These are phyloP conservation scores for Caranx ignobilis DNA, from an alignment of 2,113 vertebrate species.

Conservation along the genomic window DNA sequence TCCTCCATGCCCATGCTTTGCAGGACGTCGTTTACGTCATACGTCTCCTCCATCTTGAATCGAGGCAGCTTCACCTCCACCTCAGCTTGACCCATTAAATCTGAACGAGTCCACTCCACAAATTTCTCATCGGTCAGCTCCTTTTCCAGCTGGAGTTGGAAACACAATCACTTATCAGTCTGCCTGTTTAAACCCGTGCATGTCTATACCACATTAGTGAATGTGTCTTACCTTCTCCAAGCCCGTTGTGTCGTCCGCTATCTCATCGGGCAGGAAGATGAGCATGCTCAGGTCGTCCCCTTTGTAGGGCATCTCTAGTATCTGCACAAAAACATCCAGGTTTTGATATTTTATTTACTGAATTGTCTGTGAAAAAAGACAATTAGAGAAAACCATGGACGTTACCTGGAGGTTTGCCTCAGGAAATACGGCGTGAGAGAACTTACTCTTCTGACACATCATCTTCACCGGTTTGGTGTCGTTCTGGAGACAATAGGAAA, in stretches of 20 bases:
- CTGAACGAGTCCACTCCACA: constrained; percentile 83
- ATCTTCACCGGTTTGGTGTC: constrained; percentile 90
- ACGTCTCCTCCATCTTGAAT: constrained; percentile 87
- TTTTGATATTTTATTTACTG: background rate
- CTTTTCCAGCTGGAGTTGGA: constrained; percentile 82
- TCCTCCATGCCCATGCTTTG: constrained; percentile 87
- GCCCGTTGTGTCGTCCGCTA: constrained; percentile 88
- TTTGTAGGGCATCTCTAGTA: constrained; percentile 92
- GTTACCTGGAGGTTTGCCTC: constrained; percentile 80
- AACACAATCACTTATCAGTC: background rate
- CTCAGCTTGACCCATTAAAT: constrained; percentile 78
- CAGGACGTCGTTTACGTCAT: constrained; percentile 83
- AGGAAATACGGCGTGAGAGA: constrained; percentile 87
- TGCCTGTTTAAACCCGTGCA: background rate
- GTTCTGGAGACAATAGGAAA: constrained; percentile 76
- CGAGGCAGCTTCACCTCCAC: constrained; percentile 86
- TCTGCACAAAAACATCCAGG: constrained; percentile 43
- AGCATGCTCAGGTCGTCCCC: constrained; percentile 94
- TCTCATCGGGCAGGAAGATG: constrained; percentile 89
- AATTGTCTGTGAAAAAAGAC: background rate
- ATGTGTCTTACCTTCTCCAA: constrained; percentile 88
- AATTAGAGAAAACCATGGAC: background rate
- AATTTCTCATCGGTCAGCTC: constrained; percentile 86
- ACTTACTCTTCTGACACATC: constrained; percentile 90
- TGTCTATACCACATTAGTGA: background rate